Conservation (phyloP, 2,113 vertebrate genomes). For the Ailuropoda melanoleuca region DNA sequence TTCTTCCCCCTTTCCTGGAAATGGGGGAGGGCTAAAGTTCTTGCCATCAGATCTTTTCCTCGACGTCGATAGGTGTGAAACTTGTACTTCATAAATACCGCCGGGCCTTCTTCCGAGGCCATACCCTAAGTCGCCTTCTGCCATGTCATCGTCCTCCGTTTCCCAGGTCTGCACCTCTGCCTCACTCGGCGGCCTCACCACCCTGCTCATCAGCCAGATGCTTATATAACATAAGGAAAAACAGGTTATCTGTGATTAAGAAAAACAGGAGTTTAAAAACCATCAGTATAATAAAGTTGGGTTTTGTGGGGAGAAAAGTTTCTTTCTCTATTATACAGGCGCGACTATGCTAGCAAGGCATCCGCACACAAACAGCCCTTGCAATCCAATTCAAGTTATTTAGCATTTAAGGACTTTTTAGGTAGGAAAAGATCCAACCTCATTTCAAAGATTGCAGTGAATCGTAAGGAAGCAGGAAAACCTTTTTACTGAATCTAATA, state of each 20-base stretch:
- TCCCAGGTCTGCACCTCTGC: slow-evolving; percentile 59
- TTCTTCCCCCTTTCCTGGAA: slow-evolving; percentile 63
- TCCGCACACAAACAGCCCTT: not conserved
- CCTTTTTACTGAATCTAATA: not conserved
- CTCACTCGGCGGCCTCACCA: slow-evolving; percentile 26
- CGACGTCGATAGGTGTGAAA: not conserved
- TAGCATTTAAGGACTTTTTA: not conserved
- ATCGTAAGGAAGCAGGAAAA: not conserved
- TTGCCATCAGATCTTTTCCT: slow-evolving; percentile 71
- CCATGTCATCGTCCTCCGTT: slow-evolving; percentile 90
- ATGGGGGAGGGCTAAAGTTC: slow-evolving; percentile 5
- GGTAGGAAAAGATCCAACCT: not conserved
- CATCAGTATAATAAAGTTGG: not conserved
- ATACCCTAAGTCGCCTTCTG: slow-evolving; percentile 90
- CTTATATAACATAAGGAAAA: not conserved
- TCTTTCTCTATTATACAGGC: not conserved
- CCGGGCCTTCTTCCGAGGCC: slow-evolving; percentile 85
- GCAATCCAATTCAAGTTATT: not conserved
- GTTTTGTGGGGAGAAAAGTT: not conserved
- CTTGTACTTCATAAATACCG: slow-evolving; percentile 67
- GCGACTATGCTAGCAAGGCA: not conserved
- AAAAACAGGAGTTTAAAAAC: not conserved
- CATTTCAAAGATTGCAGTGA: not conserved
- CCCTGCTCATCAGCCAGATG: slow-evolving; percentile 51
- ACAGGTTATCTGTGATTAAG: not conserved